Evolutionary conservation across 2,797 vertebrate species (phyloP), one percentile per base, ranked within the genome.

Genomic region (Gymnodraco acuticeps): DNA sequence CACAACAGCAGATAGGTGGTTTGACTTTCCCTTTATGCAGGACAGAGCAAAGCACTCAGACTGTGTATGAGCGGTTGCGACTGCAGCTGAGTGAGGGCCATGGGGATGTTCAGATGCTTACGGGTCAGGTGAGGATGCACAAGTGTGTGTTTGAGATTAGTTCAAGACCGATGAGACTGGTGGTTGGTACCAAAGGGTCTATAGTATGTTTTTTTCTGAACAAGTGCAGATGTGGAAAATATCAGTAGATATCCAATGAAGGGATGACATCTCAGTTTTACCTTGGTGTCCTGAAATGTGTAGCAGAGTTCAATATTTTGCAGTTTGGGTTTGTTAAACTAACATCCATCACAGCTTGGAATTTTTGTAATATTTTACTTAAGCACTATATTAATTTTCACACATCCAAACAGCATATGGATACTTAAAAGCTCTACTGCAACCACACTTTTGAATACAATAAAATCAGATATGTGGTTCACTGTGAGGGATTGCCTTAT

Each of bases 1-100:
- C 88, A 92, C 78, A 87, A 80, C 70, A 83, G 87, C 68, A 87
- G 90, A 92, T 88, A 82, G 83, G 75, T 86, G 83, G 64, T 76
- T 68, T 7, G 16, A 69, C 80, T 83, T 80, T 84, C 60, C 54
- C 66, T 58, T 75, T 67, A 73, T 71, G 50, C 69, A 70, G 63
- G 73, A 63, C 61, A 67, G 64, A 75, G 80, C 14, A 16, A 56
- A 70, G 82, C 85, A 88, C 88, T 89, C 84, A 84, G 80, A 66
- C 78, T 50, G 71, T 70, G 63, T 47, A 38, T 66, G 72, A 80
- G 75, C 70, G 75, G 83, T 68, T 66, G 23, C 84, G 72, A 75
- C 78, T 59, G 63, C 61, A 53, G 79, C 82, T 73, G 81, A 87
- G 83, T 42, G 68, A 79, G 71, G 78, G 75, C 78, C 73, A 51